A percentile compares a stretch with the other conserved stretches of the same genome.
These are phyloP conservation scores for Tyrannus savana DNA, from an alignment of 2,113 vertebrate genomes.

Conservation along the genomic window DNA sequence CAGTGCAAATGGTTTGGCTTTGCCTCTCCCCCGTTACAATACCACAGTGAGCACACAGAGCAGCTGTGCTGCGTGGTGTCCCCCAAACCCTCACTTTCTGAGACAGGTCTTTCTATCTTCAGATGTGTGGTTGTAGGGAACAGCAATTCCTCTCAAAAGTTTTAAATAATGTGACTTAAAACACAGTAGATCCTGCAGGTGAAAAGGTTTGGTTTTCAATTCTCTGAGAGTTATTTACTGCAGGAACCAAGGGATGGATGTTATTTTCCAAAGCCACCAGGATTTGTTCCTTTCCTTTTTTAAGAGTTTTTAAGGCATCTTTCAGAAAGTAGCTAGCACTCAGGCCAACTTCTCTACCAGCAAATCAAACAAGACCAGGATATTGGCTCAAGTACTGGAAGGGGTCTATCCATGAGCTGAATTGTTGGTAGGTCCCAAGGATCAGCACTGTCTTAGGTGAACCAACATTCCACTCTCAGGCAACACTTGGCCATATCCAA, in stretches of 20 bases:
- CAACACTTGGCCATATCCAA: not conserved
- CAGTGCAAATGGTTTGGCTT: not conserved
- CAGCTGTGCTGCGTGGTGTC: not conserved
- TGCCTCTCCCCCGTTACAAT: not conserved
- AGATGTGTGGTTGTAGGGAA: not conserved
- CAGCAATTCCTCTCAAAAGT: not conserved
- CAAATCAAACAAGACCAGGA: not conserved
- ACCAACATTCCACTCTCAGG: not conserved
- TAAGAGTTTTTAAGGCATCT: not conserved
- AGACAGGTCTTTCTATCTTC: not conserved
- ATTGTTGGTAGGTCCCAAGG: not conserved
- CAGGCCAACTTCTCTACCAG: not conserved
- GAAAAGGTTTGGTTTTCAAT: not conserved
- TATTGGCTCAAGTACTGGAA: not conserved
- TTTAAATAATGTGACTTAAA: not conserved
- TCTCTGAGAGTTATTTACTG: not conserved
- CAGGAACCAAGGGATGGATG: not conserved
- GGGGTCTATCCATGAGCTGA: not conserved
- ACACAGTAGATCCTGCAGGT: not conserved
- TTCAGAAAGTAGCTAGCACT: not conserved
- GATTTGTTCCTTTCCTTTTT: not conserved
- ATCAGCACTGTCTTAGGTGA: not conserved
- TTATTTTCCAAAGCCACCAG: not conserved
- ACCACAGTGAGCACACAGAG: fast-evolving
- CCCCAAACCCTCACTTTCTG: not conserved